Evolutionary conservation across 2,113 vertebrate genomes (phyloP).

Genomic region (Psephotus haematonotus): DNA sequence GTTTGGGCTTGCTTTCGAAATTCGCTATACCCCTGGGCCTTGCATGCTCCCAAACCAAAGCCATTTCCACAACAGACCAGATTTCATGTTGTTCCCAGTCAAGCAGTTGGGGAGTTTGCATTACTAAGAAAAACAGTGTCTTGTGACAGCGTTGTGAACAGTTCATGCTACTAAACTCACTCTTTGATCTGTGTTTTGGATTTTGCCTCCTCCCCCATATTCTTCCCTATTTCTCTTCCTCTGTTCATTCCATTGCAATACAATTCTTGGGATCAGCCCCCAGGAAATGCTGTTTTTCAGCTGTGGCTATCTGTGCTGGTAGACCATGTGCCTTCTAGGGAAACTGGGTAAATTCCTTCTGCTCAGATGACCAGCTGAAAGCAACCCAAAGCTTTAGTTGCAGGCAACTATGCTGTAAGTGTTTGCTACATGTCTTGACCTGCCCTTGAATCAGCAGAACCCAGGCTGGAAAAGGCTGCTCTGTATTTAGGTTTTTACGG

Average conservation of each 20-base stretch:
- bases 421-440: neutral
- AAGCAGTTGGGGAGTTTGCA: neutral
- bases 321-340: neutral
- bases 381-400: neutral
- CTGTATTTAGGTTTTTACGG: neutral
- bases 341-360: neutral
- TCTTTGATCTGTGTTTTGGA: neutral
- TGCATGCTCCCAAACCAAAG: neutral
- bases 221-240: neutral
- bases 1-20: neutral
- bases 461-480: neutral
- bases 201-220: neutral
- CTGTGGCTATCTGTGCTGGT: neutral
- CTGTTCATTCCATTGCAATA: neutral
- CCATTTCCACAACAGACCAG: neutral
- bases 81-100: neutral
- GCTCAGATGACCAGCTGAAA: neutral
- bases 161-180: neutral
- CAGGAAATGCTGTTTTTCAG: neutral
- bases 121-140: neutral
- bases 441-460: neutral
- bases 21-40: neutral
- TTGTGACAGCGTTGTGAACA: neutral
- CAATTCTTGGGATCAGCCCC: neutral
- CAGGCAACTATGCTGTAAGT: neutral